Conservation (phyloP, 2,888 invertebrate species). For the Mylabris sibirica region DNA sequence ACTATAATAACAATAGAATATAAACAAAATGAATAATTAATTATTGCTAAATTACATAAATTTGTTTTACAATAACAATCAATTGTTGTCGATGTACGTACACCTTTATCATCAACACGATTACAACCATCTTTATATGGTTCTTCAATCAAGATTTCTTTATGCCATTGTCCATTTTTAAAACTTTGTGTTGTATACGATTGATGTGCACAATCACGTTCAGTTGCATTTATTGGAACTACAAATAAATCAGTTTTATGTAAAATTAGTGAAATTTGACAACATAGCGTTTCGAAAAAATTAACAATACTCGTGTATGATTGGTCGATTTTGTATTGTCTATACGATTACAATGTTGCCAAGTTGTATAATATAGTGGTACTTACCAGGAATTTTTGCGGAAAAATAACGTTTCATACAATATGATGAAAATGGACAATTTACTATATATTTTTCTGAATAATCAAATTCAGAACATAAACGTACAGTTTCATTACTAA, state of each 20-base stretch:
- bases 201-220: slow-evolving; percentile 79
- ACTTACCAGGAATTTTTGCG: slow-evolving; percentile 65
- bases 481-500: slow-evolving; percentile 69
- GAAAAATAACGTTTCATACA: slow-evolving; percentile 79
- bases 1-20: not conserved
- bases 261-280: no score
- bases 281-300: no score
- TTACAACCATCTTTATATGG: slow-evolving; percentile 77
- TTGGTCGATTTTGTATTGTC: slow-evolving; percentile 49
- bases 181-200: slow-evolving; percentile 71
- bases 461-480: slow-evolving; percentile 81
- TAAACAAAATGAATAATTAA: not conserved
- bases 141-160: slow-evolving; percentile 71
- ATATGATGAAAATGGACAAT: slow-evolving; percentile 84
- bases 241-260: no score
- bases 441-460: slow-evolving; percentile 72
- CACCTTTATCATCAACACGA: slow-evolving; percentile 69
- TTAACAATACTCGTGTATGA: slow-evolving; percentile 42
- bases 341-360: no score
- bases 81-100: slow-evolving; percentile 68
- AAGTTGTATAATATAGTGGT: no score
- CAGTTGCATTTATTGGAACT: slow-evolving; percentile 63
- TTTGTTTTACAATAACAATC: slow-evolving; percentile 80
- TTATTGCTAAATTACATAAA: slow-evolving; percentile 69
- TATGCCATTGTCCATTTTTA: slow-evolving; percentile 71